phyloP scores from a whole-genome alignment of 2,113 vertebrate genomes.

The Edolisoma coerulescens region DNA sequence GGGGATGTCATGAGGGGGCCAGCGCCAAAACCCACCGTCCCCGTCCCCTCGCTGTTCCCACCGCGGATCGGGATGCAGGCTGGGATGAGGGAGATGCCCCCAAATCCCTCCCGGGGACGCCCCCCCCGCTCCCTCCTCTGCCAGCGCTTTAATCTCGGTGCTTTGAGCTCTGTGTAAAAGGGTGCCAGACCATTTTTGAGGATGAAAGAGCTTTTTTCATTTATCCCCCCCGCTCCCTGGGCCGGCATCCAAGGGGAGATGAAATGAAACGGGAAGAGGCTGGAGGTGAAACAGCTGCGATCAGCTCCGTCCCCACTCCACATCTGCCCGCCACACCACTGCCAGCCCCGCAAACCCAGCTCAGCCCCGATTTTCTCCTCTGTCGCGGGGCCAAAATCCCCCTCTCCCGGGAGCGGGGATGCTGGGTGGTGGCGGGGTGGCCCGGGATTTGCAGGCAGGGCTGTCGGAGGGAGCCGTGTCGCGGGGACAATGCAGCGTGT shows the following conservation, averaged over 20 bases:
- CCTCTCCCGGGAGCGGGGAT: background rate
- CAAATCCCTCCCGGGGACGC: background rate
- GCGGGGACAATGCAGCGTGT: background rate
- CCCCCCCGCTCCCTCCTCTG: background rate
- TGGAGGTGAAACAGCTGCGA: conserved; percentile 47
- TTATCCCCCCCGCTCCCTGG: background rate
- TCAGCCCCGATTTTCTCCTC: background rate
- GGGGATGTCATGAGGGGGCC: fast-evolving
- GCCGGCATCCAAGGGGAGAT: conserved; percentile 23
- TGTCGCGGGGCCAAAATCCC: background rate
- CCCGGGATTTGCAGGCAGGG: background rate
- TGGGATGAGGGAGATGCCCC: background rate
- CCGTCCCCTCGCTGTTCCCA: fast-evolving
- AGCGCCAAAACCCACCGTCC: fast-evolving
- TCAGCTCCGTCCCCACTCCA: background rate
- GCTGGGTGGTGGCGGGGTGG: background rate
- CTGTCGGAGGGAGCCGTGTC: background rate
- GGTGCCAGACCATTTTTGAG: conserved; percentile 35
- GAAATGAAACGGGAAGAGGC: conserved; percentile 43
- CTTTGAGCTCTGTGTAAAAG: background rate
- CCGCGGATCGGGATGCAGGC: fast-evolving
- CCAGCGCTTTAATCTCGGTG: background rate
- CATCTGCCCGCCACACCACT: background rate
- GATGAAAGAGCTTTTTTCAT: conserved; percentile 34
- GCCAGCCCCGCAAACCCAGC: background rate